Evolutionary conservation across 2,113 vertebrate species (phyloP).

Genomic region (Podilymbus podiceps): DNA sequence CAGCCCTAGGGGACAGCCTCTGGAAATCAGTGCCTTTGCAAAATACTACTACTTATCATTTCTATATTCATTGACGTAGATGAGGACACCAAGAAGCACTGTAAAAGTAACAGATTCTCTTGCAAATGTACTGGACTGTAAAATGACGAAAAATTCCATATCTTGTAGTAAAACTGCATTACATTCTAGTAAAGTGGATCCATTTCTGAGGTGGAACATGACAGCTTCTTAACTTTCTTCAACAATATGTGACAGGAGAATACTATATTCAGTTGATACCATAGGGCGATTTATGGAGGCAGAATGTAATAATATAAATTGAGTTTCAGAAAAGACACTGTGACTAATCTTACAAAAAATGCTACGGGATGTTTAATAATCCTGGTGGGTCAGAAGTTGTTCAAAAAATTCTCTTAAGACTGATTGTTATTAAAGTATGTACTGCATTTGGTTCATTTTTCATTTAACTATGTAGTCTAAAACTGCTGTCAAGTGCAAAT

Average conservation of each 20-base stretch:
- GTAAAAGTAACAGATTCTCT: not conserved
- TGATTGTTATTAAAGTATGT: slow-evolving; percentile 62
- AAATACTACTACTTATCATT: not conserved
- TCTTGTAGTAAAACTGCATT: slow-evolving; percentile 5
- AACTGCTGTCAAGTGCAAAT: slow-evolving; percentile 61
- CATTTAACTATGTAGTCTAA: slow-evolving; percentile 51
- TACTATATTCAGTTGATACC: slow-evolving; percentile 42
- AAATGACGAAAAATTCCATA: slow-evolving; percentile 7
- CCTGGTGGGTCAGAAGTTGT: slow-evolving; percentile 56
- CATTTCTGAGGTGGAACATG: slow-evolving; percentile 46
- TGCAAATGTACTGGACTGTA: not conserved
- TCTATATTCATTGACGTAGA: not conserved
- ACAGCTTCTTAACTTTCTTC: slow-evolving; percentile 60
- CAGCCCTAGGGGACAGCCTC: not conserved
- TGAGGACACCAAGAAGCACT: not conserved
- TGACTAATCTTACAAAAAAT: slow-evolving; percentile 70
- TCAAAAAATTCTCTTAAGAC: slow-evolving; percentile 61
- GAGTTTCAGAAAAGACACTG: slow-evolving; percentile 68
- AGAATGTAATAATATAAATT: slow-evolving; percentile 70
- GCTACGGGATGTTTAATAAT: slow-evolving; percentile 67
- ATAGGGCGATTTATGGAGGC: slow-evolving; percentile 56
- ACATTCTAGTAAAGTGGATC: slow-evolving; percentile 34
- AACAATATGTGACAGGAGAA: slow-evolving; percentile 59
- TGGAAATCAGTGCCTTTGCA: not conserved
- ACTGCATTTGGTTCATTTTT: slow-evolving; percentile 53